phyloP scores from a whole-genome alignment of 2,888 invertebrate genomes.

The Craniophora ligustri region DNA sequence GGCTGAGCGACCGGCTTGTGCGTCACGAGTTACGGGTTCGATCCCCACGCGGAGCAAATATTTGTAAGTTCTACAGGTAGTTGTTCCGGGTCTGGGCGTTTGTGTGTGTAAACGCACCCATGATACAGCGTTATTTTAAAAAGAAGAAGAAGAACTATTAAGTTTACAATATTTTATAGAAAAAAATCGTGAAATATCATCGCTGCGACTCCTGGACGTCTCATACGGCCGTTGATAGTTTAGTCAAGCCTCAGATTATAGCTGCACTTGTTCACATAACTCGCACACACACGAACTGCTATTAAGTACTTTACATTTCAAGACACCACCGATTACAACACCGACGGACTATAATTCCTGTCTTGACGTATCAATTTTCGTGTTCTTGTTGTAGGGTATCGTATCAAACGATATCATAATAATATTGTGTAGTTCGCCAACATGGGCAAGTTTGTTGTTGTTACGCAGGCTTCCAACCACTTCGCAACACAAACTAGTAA shows the following conservation, averaged over 20 bases:
- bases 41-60: too few relatives aligned
- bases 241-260: conserved; percentile 10
- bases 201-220: not conserved
- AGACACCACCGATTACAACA: not conserved
- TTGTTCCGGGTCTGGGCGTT: too few relatives aligned
- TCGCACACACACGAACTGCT: too few relatives aligned
- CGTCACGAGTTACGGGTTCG: too few relatives aligned
- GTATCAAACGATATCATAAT: not conserved
- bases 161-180: not conserved
- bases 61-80: too few relatives aligned
- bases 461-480: not conserved
- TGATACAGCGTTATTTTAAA: too few relatives aligned
- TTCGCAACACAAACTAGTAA: conserved; percentile 9
- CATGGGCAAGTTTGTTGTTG: not conserved
- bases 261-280: conserved; percentile 5
- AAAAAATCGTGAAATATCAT: not conserved
- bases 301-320: not conserved
- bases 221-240: conserved; percentile 7
- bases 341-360: conserved; percentile 8
- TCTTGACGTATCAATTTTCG: conserved; percentile 29
- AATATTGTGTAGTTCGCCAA: conserved; percentile 1
- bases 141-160: too few relatives aligned
- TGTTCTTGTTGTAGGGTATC: not conserved
- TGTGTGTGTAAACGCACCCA: too few relatives aligned
- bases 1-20: too few relatives aligned